Evolutionary conservation across 2,888 invertebrate species (phyloP).

Genomic region (Perdita meconis): DNA sequence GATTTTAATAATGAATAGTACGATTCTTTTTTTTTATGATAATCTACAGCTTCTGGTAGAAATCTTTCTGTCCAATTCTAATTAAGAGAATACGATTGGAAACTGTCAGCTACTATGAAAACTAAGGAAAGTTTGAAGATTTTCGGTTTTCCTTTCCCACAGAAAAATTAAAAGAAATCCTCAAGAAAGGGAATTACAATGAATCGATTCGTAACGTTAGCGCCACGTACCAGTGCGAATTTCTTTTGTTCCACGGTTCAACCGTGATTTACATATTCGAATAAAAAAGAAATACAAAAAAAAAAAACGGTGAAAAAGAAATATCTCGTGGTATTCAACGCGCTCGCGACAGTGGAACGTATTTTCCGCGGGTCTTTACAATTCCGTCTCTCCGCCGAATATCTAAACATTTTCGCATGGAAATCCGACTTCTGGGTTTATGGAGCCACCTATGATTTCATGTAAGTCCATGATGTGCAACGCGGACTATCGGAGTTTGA

Average conservation of each 20-base stretch:
- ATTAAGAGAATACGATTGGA: too few relatives aligned
- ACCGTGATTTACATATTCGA: constrained; percentile 1
- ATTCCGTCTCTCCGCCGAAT: constrained; percentile 8
- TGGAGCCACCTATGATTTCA: constrained; percentile 4
- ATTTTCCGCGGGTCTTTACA: constrained; percentile 9
- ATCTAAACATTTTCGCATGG: constrained; percentile 13
- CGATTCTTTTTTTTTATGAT: too few relatives aligned
- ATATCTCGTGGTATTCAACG: constrained; percentile 8
- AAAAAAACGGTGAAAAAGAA: background rate
- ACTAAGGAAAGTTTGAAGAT: background rate
- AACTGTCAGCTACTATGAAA: too few relatives aligned
- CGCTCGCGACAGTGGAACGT: background rate
- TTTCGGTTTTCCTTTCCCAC: background rate
- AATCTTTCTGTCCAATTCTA: too few relatives aligned
- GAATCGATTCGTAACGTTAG: constrained; percentile 1
- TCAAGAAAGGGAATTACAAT: background rate
- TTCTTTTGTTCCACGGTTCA: background rate
- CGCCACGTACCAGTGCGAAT: background rate
- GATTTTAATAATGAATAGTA: too few relatives aligned
- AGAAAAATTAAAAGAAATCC: background rate
- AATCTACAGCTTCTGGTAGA: too few relatives aligned
- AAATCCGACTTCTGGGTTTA: constrained; percentile 2
- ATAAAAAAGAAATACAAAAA: constrained; percentile 8
- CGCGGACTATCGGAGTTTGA: constrained; percentile 21
- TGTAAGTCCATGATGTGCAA: constrained; percentile 13